phyloP scores from a whole-genome alignment of 92 coral and sea anemone species.

The Metridium senile region DNA sequence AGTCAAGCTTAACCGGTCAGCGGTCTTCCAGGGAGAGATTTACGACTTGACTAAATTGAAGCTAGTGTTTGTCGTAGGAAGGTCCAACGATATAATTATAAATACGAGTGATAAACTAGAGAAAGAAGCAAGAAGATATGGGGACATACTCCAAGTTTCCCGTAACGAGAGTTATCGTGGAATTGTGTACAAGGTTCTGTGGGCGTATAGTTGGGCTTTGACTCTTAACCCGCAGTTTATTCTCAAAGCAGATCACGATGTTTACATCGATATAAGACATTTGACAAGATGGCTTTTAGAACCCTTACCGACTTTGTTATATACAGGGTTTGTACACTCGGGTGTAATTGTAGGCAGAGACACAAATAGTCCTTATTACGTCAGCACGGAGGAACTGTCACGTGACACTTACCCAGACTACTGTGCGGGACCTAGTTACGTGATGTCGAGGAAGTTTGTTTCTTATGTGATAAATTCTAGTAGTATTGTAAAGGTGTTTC shows the following conservation, averaged over 20 bases:
- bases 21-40: constrained; percentile 3
- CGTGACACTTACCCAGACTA: constrained; percentile 8
- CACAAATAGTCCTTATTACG: not conserved
- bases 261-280: constrained; percentile 1
- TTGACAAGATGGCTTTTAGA: constrained; percentile 1
- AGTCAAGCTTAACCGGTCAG: constrained; percentile 11
- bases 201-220: constrained; percentile 9
- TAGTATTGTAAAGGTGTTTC: not conserved
- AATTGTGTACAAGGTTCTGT: constrained; percentile 1
- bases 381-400: not conserved
- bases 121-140: not conserved
- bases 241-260: constrained; percentile 22
- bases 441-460: not conserved
- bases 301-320: not conserved
- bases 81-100: not conserved
- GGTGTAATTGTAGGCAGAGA: not conserved
- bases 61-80: constrained; percentile 9
- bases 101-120: not conserved
- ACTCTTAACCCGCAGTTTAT: constrained; percentile 6
- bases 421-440: constrained; percentile 13
- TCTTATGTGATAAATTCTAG: not conserved
- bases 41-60: not conserved
- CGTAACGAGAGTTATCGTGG: not conserved
- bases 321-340: constrained; percentile 2
- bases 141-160: constrained; percentile 4